Percentiles rank a stretch among this genome's conserved stretches.
Evolutionary conservation across 2,888 invertebrate species (phyloP).

Genomic region (Nephrotoma flavescens): DNA sequence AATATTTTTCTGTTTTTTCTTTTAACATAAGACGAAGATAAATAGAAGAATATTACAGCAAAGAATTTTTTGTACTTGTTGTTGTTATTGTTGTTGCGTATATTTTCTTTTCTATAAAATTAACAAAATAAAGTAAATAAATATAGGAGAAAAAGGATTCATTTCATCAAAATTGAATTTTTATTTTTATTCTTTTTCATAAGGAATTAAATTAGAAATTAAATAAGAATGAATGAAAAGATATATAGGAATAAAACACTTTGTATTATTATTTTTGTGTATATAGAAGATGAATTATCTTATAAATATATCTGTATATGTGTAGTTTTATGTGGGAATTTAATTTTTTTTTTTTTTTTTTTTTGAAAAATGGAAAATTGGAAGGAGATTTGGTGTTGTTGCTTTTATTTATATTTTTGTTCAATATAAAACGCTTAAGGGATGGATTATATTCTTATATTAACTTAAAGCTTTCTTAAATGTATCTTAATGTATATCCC

Average conservation of each 20-base stretch:
- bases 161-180: background rate
- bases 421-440: background rate
- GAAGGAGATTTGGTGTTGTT: background rate
- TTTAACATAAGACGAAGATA: background rate
- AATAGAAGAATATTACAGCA: background rate
- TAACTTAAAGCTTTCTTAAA: background rate
- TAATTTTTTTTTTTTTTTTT: background rate
- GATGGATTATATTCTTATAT: background rate
- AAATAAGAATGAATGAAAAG: background rate
- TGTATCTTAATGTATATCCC: background rate
- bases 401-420: background rate
- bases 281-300: background rate
- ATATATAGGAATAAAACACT: background rate
- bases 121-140: background rate
- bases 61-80: background rate
- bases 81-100: background rate
- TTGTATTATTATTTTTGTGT: background rate
- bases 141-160: background rate
- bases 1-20: background rate
- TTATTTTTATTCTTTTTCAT: background rate
- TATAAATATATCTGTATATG: background rate
- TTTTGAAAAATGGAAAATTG: background rate
- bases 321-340: background rate
- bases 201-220: background rate
- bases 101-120: background rate